Base-by-base conservation (phyloP, 2,113 vertebrate genomes). In the Lampris incognitus region DNA sequence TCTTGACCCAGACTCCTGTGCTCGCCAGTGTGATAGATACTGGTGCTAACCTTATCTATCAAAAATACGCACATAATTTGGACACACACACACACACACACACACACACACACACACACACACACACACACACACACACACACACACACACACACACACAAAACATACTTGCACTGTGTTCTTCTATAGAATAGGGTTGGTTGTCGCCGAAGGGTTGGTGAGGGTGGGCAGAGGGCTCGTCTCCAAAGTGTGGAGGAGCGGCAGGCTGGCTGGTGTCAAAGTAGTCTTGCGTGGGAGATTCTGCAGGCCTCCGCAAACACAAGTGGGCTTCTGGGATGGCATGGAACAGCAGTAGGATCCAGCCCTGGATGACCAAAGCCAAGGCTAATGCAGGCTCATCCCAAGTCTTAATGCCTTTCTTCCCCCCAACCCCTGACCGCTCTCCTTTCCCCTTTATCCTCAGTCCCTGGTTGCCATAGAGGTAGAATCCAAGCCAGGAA, bases 401-500 rank as follows among this genome's bases (percentile, higher is more conserved):
- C 95, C 97, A 95, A 63, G 92, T 85, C n/a, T 85, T 89, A 89
- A 83, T 2, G 92, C 96, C 61, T 95, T 95, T 75, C 94, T 95
- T 63, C 89, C 94, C 95, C 93, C 96, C 77, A 85, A 79, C 42
- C 92, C 94, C 58, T 42, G 41, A 72, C 88, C 50, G 71, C 80
- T 76, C 89, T 36, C 75, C 83, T 41, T 51, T 85, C 9, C 83
- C 87, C 39, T 79, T 88, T 2, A 46, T 76, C 50, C 76, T 92
- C 36, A 97, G 79, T 39, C 89, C 81, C 0, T 91, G 86, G 0
- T 96, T 97, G 61, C 96, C 97, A 0, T 97, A 98, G 5, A 99
- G 96, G 76, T 99, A 99, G 94, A 99, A 97, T 64, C 95, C 95
- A 78, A 98, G 91, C 98, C 98, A 99, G 77, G 96, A 95, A 0